Base-by-base conservation (phyloP, 2,888 invertebrate genomes). In the Polymixis flavicincta region DNA sequence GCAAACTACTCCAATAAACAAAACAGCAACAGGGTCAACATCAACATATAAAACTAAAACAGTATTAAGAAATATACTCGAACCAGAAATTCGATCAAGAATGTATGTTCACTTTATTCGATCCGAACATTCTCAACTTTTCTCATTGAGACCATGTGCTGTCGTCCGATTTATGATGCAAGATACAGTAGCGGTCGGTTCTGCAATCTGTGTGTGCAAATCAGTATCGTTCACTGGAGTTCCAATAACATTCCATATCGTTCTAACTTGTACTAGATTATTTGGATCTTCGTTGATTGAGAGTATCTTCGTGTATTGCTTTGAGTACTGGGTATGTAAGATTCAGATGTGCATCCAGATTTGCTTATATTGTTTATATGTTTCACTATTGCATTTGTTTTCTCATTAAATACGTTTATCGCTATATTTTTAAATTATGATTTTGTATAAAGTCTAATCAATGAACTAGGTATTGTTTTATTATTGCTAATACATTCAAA, bases 121-220 rank as follows among this genome's bases (percentile, higher is more conserved):
- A 74, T 80, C 57, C 54, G 45, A 84, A 87, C 68, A 82, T 89
- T 80, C 60, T 48, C 45, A 84, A 87, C 73, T 86, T 89, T 85
- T 84, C 88, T 85, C 89, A 87, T 87, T 82, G 78, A 73, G 75
- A 78, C 59, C 88, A 70, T 78, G 86, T 89, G 84, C 79, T 81
- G 80, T 82, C 86, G 78, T 70, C 78, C 85, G 80, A 85, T 87
- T 87, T 85, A 87, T 87, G 86, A 87, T 87, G 82, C 86, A 76
- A 87, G 82, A 87, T 87, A 84, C 82, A 80, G 76, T 71, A 77
- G 82, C 81, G 76, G 80, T 87, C 60, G 66, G 48, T 78, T 75
- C 66, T 84, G 78, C 86, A 87, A 88, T 87, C 83, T 84, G 70
- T 78, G 75, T 63, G 67, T 54, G 69, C 72, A 80, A 74, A 75